Evolutionary conservation across 2,797 vertebrate species (phyloP).

Genomic region (Anabacerthia variegaticeps): DNA sequence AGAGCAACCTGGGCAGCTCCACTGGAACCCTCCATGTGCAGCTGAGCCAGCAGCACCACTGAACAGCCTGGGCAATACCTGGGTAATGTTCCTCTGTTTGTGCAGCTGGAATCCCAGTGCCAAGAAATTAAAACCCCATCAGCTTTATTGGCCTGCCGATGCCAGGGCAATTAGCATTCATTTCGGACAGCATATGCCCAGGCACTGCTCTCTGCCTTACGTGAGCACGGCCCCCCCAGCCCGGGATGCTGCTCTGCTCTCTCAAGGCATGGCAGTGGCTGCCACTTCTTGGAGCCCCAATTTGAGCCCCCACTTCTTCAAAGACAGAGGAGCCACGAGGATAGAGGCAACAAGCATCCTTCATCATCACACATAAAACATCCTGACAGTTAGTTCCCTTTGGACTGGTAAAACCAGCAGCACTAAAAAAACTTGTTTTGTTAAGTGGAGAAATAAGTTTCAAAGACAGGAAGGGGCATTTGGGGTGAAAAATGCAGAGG

Average conservation of each 20-base stretch:
- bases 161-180: slow-evolving; percentile 26
- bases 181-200: neutral
- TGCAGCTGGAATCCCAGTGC: neutral
- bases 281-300: neutral
- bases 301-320: neutral
- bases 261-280: fast-evolving
- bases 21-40: fast-evolving
- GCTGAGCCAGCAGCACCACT: neutral
- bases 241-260: neutral
- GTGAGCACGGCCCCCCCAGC: fast-evolving
- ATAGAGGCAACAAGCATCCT: neutral
- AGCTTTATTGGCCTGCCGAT: slow-evolving; percentile 20
- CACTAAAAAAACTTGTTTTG: neutral
- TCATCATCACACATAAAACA: neutral
- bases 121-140: slow-evolving; percentile 60
- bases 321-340: neutral
- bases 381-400: neutral
- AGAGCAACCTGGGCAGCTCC: neutral
- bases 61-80: neutral
- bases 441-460: neutral
- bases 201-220: neutral
- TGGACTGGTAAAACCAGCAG: neutral
- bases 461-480: neutral
- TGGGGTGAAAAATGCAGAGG: neutral
- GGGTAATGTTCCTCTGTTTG: neutral